Percentiles rank a stretch among this genome's conserved stretches.
phyloP scores from a whole-genome alignment of 2,888 invertebrate genomes.

The Metopia argyrocephala region DNA sequence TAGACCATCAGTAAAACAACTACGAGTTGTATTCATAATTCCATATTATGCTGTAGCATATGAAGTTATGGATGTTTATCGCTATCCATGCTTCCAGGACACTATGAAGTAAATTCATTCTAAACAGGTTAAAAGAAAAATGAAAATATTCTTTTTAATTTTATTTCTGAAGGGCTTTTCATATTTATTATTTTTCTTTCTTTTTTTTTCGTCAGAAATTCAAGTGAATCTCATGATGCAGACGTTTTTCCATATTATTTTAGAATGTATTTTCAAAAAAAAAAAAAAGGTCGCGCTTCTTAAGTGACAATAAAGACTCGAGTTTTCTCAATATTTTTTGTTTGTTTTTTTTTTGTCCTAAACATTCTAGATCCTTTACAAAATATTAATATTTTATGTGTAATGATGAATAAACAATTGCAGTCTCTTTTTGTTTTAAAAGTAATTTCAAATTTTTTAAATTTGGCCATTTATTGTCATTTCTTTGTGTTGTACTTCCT shows the following conservation, averaged over 20 bases:
- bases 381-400: not conserved
- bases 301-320: not conserved
- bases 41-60: constrained; percentile 42
- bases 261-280: constrained; percentile 29
- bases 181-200: not conserved
- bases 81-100: constrained; percentile 4
- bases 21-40: constrained; percentile 57
- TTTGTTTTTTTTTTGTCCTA: not conserved
- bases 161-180: constrained; percentile 6
- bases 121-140: constrained; percentile 7
- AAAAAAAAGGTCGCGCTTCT: not conserved
- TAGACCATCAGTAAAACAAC: constrained; percentile 62
- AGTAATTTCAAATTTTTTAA: not conserved
- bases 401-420: not conserved
- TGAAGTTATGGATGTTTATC: constrained; percentile 51
- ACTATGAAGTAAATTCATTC: constrained; percentile 18
- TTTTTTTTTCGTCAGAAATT: constrained; percentile 47
- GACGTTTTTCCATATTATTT: constrained; percentile 18
- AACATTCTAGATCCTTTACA: not conserved
- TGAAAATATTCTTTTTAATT: constrained; percentile 9
- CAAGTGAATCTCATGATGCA: constrained; percentile 54
- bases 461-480: constrained; percentile 14
- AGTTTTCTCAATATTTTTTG: not conserved
- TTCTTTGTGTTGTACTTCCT: not conserved
- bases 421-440: too few species aligned